A percentile compares a stretch with the other conserved stretches of the same genome.
phyloP scores from a whole-genome alignment of 1,140 invertebrate genomes.

The Scaptomyza hsui region DNA sequence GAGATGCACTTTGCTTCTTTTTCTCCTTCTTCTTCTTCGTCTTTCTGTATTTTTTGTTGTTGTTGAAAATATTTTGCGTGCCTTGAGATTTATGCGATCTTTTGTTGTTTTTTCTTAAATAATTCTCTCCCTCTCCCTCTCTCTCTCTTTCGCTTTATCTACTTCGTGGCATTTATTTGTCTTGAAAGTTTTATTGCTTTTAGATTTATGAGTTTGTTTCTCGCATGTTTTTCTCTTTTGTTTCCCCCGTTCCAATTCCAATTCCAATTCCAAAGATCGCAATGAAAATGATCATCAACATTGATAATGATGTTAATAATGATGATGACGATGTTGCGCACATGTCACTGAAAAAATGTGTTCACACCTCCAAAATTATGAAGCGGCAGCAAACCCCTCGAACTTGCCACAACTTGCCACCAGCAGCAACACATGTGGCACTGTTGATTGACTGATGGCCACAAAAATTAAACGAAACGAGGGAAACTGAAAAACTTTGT shows the following conservation, averaged over 20 bases:
- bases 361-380: constrained; percentile 72
- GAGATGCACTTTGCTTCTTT: constrained; percentile 24
- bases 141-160: constrained; percentile 33
- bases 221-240: constrained; percentile 32
- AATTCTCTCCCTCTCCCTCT: constrained; percentile 16
- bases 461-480: neutral
- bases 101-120: constrained; percentile 17
- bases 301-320: constrained; percentile 13
- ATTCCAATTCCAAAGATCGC: neutral
- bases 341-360: constrained; percentile 45
- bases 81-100: constrained; percentile 68
- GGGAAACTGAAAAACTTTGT: neutral
- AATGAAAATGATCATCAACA: constrained; percentile 30
- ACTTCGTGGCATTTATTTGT: constrained; percentile 76
- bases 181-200: constrained; percentile 83
- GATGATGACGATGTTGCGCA: constrained; percentile 14
- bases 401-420: neutral
- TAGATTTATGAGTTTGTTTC: constrained; percentile 74
- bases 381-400: constrained; percentile 15
- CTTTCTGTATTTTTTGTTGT: constrained; percentile 51
- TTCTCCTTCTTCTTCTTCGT: constrained; percentile 8
- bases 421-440: constrained; percentile 9
- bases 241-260: too few relatives aligned
- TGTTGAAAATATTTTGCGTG: constrained; percentile 74
- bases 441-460: constrained; percentile 60